Conservation (phyloP, 2,888 invertebrate species). For the Hirtodrosophila cameraria region DNA sequence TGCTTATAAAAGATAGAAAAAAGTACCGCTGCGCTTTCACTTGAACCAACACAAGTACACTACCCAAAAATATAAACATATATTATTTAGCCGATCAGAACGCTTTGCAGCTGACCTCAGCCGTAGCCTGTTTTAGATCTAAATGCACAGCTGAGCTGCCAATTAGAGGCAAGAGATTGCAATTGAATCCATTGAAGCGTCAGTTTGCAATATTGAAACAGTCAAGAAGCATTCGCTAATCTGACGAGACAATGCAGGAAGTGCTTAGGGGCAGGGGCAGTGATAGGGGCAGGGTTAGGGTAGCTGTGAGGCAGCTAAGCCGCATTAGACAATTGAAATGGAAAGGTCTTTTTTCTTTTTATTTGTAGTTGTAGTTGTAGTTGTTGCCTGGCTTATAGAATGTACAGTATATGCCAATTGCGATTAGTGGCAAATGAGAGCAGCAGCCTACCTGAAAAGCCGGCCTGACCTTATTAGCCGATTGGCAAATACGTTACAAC, state of each 20-base stretch:
- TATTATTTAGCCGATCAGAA: background rate
- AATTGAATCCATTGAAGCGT: constrained; percentile 51
- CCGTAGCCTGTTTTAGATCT: constrained; percentile 33
- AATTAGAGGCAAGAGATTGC: constrained; percentile 18
- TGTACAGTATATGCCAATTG: constrained; percentile 40
- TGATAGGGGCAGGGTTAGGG: too few species aligned
- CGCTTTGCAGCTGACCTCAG: constrained; percentile 53
- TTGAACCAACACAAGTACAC: background rate
- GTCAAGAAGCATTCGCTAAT: constrained; percentile 37
- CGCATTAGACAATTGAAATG: constrained; percentile 46
- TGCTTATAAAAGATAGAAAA: too few species aligned
- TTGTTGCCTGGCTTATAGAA: constrained; percentile 16
- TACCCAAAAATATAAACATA: too few species aligned
- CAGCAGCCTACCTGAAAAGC: background rate
- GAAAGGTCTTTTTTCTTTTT: constrained; percentile 36
- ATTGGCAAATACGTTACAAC: constrained; percentile 49
- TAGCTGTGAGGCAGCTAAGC: constrained; percentile 28
- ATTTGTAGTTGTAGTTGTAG: too few species aligned
- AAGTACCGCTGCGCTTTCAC: constrained; percentile 10
- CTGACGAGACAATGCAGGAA: constrained; percentile 28
- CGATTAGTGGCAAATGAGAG: constrained; percentile 34
- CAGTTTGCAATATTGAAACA: constrained; percentile 13
- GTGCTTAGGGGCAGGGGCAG: constrained; percentile 13
- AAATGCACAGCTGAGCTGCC: constrained; percentile 11
- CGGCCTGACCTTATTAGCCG: constrained; percentile 54